Evolutionary conservation across 1,140 invertebrate genomes (phyloP).

Genomic region (Drosophila persimilis): DNA sequence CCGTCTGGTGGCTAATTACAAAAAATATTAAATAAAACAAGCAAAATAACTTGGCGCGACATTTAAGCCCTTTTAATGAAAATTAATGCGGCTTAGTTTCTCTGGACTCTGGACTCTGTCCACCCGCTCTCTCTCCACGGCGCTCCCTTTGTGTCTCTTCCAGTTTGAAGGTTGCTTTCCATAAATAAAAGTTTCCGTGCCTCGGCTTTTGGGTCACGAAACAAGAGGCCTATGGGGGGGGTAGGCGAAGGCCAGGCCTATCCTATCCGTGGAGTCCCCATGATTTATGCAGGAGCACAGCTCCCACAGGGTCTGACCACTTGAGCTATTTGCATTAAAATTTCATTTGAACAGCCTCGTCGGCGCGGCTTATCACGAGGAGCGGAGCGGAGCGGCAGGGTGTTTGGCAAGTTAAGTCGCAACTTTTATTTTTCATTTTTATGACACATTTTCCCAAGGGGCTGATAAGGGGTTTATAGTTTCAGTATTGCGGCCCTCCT

Average conservation of each 20-base stretch:
- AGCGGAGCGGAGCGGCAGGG: constrained; percentile 8
- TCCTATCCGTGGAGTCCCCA: constrained; percentile 30
- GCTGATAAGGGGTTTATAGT: constrained; percentile 68
- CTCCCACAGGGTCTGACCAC: constrained; percentile 47
- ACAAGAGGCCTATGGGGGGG: neutral
- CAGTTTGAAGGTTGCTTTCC: constrained; percentile 40
- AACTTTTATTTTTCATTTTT: constrained; percentile 49
- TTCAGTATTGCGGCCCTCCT: neutral
- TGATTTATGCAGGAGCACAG: constrained; percentile 70
- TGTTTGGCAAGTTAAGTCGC: constrained; percentile 7
- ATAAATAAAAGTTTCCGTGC: constrained; percentile 67
- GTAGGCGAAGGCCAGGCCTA: no score
- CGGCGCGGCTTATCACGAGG: constrained; percentile 45
- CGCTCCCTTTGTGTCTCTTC: neutral
- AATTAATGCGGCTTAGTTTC: constrained; percentile 70
- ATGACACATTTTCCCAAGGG: constrained; percentile 76
- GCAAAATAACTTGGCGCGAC: constrained; percentile 70
- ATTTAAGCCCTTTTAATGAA: constrained; percentile 78
- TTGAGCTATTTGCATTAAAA: constrained; percentile 75
- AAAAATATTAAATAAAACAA: constrained; percentile 79
- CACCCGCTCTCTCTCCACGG: neutral
- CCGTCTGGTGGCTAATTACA: constrained; percentile 65
- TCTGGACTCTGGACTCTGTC: neutral
- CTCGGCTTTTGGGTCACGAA: constrained; percentile 53
- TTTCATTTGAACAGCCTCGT: constrained; percentile 53